Conservation (phyloP, 2,888 invertebrate genomes). For the Lepeophtheirus nordmannii region DNA sequence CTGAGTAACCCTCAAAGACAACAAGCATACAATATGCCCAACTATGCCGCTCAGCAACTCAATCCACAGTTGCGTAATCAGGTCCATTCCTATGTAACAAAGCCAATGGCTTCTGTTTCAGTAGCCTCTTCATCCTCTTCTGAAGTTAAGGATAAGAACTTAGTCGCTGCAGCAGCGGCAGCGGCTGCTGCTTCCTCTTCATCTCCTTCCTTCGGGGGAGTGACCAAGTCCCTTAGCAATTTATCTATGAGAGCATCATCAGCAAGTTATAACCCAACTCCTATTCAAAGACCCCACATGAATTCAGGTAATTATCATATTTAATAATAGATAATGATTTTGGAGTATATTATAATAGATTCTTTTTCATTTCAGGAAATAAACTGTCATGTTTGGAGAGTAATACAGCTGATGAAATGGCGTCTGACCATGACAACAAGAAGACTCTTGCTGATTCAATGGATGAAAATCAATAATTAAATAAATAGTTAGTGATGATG, state of each 20-base stretch:
- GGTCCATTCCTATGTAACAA: conserved; percentile 27
- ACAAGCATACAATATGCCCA: background rate
- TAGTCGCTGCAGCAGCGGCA: background rate
- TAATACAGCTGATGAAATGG: too few species aligned
- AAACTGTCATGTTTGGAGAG: too few species aligned
- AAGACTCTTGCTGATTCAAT: too few species aligned
- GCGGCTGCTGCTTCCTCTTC: too few species aligned
- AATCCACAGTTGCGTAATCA: conserved; percentile 29
- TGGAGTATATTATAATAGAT: too few species aligned
- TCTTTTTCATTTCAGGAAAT: too few species aligned
- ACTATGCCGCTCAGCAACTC: conserved; percentile 18
- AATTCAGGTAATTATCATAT: background rate
- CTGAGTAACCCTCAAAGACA: conserved; percentile 1
- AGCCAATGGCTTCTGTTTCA: conserved; percentile 21
- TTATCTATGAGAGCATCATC: too few species aligned
- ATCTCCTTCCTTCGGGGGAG: too few species aligned
- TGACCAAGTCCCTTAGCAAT: too few species aligned
- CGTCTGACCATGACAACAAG: too few species aligned
- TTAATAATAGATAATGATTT: background rate
- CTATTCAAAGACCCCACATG: conserved; percentile 12
- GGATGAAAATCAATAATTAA: too few species aligned
- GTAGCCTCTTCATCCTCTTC: conserved; percentile 29
- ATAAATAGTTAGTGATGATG: too few species aligned
- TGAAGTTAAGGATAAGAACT: background rate
- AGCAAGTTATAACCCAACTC: conserved; percentile 14